Evolutionary conservation across 1,140 invertebrate species (phyloP), one percentile per base, ranked within the genome.

Genomic region (Pemphigus obesinymphae): DNA sequence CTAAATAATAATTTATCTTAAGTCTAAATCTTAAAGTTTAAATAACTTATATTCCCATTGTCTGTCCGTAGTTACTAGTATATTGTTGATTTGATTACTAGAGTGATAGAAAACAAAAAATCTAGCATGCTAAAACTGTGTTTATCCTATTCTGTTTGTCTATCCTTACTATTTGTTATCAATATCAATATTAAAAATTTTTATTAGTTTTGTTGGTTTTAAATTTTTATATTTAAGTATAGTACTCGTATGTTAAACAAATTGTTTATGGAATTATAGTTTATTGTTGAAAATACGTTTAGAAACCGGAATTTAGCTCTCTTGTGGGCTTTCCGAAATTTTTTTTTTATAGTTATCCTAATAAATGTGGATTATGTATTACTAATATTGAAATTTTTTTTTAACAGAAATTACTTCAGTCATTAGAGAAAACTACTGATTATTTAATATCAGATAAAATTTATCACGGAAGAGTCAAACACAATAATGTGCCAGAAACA

Each of bases 401-500:
- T 63, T 63, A 5, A 63, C 10, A 80, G 76, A 80, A 80, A 63
- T 45, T 80, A 29, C 8, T 45, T 61, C 37, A 80, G 29, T 43
- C 55, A 5, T 20, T 80, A 45, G 76, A 80, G 5, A 45, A 80
- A 45, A 80, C 17, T 63, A 63, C 55, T 6, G 20, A 58, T 80
- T 80, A 80, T 80, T 80, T 80, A 80, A 80, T 80, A 80, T 63
- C 76, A 26, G 76, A 80, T 63, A 29, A 29, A 20, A 63, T 37
- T 31, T 43, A 45, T 8, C 20, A 63, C n/a, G 50, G 23, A 58
- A 55, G 11, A 37, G 11, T 15, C 7, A 34, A 55, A 40, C 29
- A 43, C 15, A 58, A 23, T 23, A 29, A 15, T 15, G 20, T 5
- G 15, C n/a, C 73, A 37, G 55, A 80, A 43, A 29, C 37, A 20